Evolutionary conservation across 1,140 invertebrate species (phyloP).

Genomic region (Sitobion miscanthi): DNA sequence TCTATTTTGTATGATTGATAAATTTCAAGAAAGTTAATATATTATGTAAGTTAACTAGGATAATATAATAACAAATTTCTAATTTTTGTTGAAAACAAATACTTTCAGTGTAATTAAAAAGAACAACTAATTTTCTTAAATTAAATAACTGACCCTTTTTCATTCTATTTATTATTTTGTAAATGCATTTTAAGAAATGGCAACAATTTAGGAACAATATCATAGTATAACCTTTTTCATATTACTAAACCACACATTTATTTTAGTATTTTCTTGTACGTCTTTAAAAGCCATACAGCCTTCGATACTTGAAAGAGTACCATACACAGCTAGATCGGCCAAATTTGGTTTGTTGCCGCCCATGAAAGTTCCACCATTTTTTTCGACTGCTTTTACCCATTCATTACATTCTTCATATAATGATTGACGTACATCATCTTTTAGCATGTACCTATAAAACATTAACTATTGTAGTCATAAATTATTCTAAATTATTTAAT

Average conservation of each 20-base stretch:
- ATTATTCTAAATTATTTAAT: not conserved
- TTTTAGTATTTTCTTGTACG: conserved; percentile 74
- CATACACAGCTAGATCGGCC: conserved; percentile 92
- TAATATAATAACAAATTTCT: not conserved
- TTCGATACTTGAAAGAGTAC: conserved; percentile 92
- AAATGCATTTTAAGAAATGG: not conserved
- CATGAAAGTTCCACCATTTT: conserved; percentile 76
- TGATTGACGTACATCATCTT: conserved; percentile 86
- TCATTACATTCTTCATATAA: conserved; percentile 87
- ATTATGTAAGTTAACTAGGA: not conserved
- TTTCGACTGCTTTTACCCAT: conserved; percentile 78
- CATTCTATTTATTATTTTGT: not conserved
- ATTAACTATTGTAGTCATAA: not conserved
- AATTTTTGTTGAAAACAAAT: not conserved
- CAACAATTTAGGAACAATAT: conserved; percentile 62
- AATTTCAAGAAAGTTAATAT: not conserved
- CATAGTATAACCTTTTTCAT: conserved; percentile 66
- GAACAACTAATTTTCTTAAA: not conserved
- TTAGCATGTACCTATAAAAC: conserved; percentile 76
- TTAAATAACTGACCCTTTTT: not conserved
- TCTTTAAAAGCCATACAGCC: conserved; percentile 93
- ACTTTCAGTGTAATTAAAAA: not conserved
- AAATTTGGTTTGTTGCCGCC: conserved; percentile 88
- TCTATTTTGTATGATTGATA: not conserved
- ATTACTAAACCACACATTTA: conserved; percentile 68